Percentiles rank a stretch among this genome's conserved stretches.
Conservation (phyloP, 2,888 invertebrate species). For the Caradrina kadenii region DNA sequence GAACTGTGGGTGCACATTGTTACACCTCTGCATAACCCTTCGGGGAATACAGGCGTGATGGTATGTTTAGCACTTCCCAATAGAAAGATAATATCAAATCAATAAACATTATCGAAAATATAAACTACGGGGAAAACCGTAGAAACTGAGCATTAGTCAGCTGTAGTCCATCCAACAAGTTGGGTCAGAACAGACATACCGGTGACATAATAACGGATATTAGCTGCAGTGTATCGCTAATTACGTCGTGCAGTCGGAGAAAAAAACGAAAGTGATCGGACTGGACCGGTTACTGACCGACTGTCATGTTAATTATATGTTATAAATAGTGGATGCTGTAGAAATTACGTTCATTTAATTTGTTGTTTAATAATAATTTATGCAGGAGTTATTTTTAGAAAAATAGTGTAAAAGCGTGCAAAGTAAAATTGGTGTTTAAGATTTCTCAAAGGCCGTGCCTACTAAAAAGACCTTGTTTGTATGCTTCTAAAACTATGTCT, state of each 20-base stretch:
- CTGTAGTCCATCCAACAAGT: background rate
- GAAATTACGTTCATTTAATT: slow-evolving; percentile 10
- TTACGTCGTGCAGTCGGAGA: slow-evolving; percentile 33
- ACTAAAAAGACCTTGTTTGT: no score
- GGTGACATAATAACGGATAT: slow-evolving; percentile 58
- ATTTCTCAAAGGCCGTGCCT: no score
- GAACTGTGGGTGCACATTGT: no score
- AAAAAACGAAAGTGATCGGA: slow-evolving; percentile 61
- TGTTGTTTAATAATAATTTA: background rate
- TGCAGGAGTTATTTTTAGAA: background rate
- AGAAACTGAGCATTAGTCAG: background rate
- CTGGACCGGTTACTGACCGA: slow-evolving; percentile 14
- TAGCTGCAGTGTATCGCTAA: slow-evolving; percentile 36
- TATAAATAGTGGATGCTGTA: slow-evolving; percentile 5
- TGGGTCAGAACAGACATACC: background rate
- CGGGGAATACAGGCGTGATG: no score
- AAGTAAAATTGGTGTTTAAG: no score
- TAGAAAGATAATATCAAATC: no score
- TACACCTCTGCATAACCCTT: no score
- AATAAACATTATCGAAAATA: no score
- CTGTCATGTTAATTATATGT: slow-evolving; percentile 17
- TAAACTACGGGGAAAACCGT: no score
- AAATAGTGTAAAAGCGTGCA: background rate
- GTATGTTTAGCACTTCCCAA: no score
- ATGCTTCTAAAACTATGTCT: background rate